Percentiles rank a stretch among this genome's conserved stretches.
Conservation (phyloP, 1,140 invertebrate genomes). For the Propsilocerus akamusi region DNA sequence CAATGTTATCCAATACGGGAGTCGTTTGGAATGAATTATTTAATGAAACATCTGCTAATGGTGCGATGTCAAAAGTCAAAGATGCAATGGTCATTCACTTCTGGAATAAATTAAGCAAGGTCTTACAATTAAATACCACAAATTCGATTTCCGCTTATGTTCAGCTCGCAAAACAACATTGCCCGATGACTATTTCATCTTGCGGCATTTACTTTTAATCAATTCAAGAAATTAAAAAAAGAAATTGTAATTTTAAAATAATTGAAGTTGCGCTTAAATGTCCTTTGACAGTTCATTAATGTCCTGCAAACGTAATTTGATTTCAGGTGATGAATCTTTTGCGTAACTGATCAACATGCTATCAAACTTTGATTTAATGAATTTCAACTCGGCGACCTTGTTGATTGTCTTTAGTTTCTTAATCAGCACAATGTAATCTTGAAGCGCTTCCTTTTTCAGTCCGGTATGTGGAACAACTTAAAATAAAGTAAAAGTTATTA, state of each 20-base stretch:
- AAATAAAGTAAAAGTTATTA: constrained; percentile 15
- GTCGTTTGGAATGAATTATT: background rate
- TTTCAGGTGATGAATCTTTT: constrained; percentile 41
- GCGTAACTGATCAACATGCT: constrained; percentile 29
- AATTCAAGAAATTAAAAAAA: too few species aligned
- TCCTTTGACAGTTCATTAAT: constrained; percentile 38
- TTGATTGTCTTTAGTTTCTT: constrained; percentile 39
- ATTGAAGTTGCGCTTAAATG: too few species aligned
- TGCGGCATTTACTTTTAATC: too few species aligned
- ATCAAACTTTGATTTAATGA: constrained; percentile 28
- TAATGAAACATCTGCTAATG: background rate
- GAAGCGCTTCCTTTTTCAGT: constrained; percentile 56
- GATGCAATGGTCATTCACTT: background rate
- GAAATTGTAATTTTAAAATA: too few species aligned
- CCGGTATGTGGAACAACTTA: constrained; percentile 52
- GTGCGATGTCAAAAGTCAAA: background rate
- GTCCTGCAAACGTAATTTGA: constrained; percentile 39
- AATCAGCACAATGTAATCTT: constrained; percentile 46
- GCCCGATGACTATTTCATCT: too few species aligned
- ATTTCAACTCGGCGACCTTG: constrained; percentile 24
- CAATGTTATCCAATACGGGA: background rate
- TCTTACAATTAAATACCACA: too few species aligned
- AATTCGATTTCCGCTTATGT: too few species aligned
- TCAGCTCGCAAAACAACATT: too few species aligned
- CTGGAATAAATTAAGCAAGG: constrained; percentile 1